Percentiles rank a stretch among this genome's conserved stretches.
phyloP scores from a whole-genome alignment of 2,113 vertebrate genomes.

The Dissostichus mawsoni region DNA sequence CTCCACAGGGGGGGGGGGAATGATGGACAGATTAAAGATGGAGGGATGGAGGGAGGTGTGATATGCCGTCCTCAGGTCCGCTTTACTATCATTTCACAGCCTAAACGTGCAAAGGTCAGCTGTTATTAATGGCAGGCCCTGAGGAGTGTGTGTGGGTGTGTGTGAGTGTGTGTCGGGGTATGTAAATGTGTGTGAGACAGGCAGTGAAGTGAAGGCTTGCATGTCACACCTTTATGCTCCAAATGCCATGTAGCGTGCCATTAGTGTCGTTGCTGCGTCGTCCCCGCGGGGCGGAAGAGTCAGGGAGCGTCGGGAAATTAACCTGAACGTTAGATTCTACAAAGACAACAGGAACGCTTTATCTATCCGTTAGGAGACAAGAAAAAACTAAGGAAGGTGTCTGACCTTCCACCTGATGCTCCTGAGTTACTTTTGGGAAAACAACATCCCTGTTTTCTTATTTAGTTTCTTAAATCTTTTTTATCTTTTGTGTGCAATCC shows the following conservation, averaged over 20 bases:
- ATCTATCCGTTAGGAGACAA: background rate
- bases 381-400: no score
- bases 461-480: no score
- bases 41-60: slow-evolving; percentile 30
- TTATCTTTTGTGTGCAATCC: no score
- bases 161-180: slow-evolving; percentile 34
- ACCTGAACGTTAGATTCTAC: slow-evolving; percentile 35
- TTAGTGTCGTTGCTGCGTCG: slow-evolving; percentile 54
- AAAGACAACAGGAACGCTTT: background rate
- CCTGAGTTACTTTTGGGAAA: no score
- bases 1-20: background rate
- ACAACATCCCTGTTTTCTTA: no score
- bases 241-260: slow-evolving; percentile 71
- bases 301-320: slow-evolving; percentile 47
- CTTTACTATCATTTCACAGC: slow-evolving; percentile 73
- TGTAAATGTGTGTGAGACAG: slow-evolving; percentile 62
- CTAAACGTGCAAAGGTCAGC: slow-evolving; percentile 77
- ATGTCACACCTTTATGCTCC: slow-evolving; percentile 81
- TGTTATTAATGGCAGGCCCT: slow-evolving; percentile 72
- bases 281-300: slow-evolving; percentile 37
- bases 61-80: slow-evolving; percentile 49
- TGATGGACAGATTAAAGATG: slow-evolving; percentile 9
- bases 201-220: slow-evolving; percentile 61
- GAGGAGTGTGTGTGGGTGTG: slow-evolving; percentile 37
- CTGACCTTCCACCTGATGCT: no score